Evolutionary conservation across 2,113 vertebrate species (phyloP).

Genomic region (Lasiurus cinereus): DNA sequence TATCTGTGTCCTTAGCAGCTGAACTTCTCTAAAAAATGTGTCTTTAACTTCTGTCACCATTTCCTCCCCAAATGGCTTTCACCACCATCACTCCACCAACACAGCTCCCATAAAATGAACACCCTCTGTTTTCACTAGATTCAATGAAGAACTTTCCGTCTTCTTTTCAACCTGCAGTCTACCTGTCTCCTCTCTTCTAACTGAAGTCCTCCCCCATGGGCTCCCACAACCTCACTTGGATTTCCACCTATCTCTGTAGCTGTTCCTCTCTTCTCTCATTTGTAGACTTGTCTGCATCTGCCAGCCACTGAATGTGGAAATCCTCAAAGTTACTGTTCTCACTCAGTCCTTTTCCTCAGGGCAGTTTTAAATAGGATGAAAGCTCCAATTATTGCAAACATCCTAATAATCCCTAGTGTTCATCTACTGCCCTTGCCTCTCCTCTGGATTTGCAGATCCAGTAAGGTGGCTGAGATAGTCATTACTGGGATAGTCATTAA

Average conservation of each 20-base stretch:
- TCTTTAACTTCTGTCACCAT: not conserved
- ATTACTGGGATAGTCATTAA: not conserved
- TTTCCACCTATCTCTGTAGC: not conserved
- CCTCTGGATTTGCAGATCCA: not conserved
- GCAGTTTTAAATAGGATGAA: not conserved
- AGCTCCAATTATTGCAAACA: not conserved
- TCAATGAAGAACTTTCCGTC: not conserved
- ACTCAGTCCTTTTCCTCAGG: not conserved
- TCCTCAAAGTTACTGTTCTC: not conserved
- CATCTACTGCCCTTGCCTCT: not conserved
- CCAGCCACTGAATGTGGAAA: not conserved
- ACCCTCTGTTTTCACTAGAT: not conserved
- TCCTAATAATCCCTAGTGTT: too few species aligned
- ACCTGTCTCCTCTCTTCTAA: not conserved
- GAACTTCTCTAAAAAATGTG: not conserved
- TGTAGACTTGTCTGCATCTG: not conserved
- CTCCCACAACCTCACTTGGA: not conserved
- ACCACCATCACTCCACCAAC: not conserved
- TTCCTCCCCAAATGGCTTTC: not conserved
- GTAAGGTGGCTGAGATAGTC: not conserved
- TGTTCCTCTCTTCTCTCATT: not conserved
- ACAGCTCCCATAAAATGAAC: not conserved
- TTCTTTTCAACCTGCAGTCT: not conserved
- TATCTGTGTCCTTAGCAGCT: not conserved
- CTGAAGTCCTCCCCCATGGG: not conserved